Conservation (phyloP, 2,888 invertebrate species). For the Deilephila elpenor region DNA sequence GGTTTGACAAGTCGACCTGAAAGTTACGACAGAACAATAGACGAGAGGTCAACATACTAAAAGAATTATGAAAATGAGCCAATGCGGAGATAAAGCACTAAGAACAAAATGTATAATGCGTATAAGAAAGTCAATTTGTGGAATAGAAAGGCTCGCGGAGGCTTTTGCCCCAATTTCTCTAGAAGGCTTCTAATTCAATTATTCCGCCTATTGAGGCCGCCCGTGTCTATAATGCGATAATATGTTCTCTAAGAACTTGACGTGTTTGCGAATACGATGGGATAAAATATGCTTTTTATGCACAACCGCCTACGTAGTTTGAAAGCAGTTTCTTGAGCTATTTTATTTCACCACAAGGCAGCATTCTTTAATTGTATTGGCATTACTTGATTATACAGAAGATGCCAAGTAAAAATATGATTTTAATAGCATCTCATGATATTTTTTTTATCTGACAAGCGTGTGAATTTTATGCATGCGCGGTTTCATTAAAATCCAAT, state of each 20-base stretch:
- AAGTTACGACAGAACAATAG: constrained; percentile 24
- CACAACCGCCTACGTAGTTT: neutral
- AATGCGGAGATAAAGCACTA: constrained; percentile 31
- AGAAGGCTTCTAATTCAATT: constrained; percentile 65
- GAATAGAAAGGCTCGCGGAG: constrained; percentile 57
- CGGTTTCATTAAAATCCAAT: neutral
- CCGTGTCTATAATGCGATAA: neutral
- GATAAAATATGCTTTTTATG: neutral
- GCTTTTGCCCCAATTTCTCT: constrained; percentile 53
- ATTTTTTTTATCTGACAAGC: neutral
- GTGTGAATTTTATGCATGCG: neutral
- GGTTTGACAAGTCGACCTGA: constrained; percentile 9
- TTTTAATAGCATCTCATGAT: too few species aligned
- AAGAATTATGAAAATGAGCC: constrained; percentile 21
- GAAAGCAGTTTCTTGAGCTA: neutral
- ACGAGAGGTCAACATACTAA: constrained; percentile 1
- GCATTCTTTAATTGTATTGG: too few species aligned
- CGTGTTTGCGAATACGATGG: neutral
- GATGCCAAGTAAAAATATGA: too few species aligned
- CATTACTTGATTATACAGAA: too few species aligned
- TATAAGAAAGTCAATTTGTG: constrained; percentile 55
- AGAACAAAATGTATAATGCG: constrained; percentile 43
- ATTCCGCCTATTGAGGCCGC: constrained; percentile 51
- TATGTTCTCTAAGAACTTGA: neutral
- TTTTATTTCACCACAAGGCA: too few species aligned